phyloP scores from a whole-genome alignment of 2,113 vertebrate genomes.

The Columba janthina region DNA sequence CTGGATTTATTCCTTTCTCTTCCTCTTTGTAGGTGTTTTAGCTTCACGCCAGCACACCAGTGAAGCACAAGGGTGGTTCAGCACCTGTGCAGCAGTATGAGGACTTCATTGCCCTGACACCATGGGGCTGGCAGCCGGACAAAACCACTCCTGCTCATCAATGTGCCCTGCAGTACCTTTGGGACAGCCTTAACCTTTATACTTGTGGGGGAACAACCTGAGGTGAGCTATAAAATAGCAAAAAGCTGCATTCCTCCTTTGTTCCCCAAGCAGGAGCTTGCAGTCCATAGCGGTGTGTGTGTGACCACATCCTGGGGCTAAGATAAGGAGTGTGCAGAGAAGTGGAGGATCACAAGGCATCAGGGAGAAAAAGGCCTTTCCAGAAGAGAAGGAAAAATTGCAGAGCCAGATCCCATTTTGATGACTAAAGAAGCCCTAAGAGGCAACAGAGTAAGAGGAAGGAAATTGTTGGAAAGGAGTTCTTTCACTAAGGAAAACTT shows the following conservation, averaged over 20 bases:
- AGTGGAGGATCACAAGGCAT: neutral
- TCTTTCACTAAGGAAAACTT: neutral
- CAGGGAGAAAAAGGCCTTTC: neutral
- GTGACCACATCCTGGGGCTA: neutral
- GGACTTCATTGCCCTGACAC: neutral
- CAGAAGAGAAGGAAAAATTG: neutral
- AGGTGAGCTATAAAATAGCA: neutral
- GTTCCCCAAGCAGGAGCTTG: neutral
- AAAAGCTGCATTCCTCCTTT: neutral
- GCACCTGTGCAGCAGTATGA: neutral
- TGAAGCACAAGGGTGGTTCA: neutral
- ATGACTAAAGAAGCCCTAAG: neutral
- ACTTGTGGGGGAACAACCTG: neutral
- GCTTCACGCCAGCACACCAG: neutral
- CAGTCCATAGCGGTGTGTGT: accelerated
- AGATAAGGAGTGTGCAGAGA: neutral
- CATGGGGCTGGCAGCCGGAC: neutral
- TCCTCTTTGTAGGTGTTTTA: neutral
- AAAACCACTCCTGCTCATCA: neutral
- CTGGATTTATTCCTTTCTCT: neutral
- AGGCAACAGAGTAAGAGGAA: neutral
- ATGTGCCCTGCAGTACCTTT: neutral
- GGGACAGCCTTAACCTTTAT: neutral
- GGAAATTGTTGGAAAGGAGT: neutral
- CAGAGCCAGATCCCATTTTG: neutral